Percentiles rank a stretch among this genome's conserved stretches.
phyloP scores from a whole-genome alignment of 2,888 invertebrate species.

The Cantharis lateralis region DNA sequence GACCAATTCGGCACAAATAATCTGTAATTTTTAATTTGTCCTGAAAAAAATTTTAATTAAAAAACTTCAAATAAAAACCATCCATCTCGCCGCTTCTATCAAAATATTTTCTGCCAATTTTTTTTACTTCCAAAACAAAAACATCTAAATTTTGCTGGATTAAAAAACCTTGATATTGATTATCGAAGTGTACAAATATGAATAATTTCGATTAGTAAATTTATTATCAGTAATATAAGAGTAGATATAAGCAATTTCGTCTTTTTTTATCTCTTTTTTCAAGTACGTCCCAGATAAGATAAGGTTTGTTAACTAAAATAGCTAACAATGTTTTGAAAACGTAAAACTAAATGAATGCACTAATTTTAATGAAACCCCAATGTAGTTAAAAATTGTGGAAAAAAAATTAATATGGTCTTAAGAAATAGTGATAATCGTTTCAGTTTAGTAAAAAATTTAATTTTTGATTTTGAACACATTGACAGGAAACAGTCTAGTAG shows the following conservation, averaged over 20 bases:
- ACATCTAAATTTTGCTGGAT: background rate
- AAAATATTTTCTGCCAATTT: background rate
- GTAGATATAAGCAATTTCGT: background rate
- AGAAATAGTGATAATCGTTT: background rate
- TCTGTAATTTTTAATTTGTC: too few relatives aligned
- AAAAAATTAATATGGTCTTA: background rate
- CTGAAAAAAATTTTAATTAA: too few relatives aligned
- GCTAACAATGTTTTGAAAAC: background rate
- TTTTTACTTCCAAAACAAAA: too few relatives aligned
- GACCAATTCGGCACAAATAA: too few relatives aligned
- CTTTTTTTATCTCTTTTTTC: background rate
- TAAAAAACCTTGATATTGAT: background rate
- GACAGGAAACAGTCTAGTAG: background rate
- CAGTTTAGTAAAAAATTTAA: slow-evolving; percentile 7
- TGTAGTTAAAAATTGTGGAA: background rate
- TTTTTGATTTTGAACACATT: background rate
- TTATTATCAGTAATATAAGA: background rate
- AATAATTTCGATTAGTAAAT: background rate
- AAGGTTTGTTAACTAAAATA: background rate
- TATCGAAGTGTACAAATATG: too few relatives aligned
- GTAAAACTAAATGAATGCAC: background rate
- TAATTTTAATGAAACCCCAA: background rate
- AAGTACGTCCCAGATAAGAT: background rate
- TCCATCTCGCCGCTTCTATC: too few relatives aligned
- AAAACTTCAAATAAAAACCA: too few relatives aligned